A percentile compares a stretch with the other conserved stretches of the same genome.
phyloP scores from a whole-genome alignment of 1,140 invertebrate genomes.

The Cephus cinctus region DNA sequence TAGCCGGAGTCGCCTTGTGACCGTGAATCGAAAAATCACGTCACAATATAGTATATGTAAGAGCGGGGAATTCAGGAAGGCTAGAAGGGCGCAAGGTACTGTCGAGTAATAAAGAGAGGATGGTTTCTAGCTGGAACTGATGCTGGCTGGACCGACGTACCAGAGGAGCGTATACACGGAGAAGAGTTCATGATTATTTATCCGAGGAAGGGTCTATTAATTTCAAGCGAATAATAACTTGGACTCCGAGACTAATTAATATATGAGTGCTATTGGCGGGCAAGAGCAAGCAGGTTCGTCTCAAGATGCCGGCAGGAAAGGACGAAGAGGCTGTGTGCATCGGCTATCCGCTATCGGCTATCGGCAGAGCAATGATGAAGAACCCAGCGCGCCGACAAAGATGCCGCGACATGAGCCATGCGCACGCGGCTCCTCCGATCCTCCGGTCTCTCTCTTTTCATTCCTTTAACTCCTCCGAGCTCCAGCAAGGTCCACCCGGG shows the following conservation, averaged over 20 bases:
- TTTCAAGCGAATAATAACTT: neutral
- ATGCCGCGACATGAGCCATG: neutral
- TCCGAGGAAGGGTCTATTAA: constrained; percentile 5
- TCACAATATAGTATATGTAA: no score
- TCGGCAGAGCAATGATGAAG: constrained; percentile 6
- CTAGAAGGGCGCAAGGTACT: no score
- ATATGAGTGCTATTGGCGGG: constrained; percentile 7
- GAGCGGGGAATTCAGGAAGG: no score
- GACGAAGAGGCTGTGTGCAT: neutral
- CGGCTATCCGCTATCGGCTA: neutral
- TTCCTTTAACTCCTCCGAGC: constrained; percentile 11
- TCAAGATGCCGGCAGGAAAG: no score
- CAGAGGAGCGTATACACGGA: no score
- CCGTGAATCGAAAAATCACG: no score
- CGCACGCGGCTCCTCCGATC: constrained; percentile 1
- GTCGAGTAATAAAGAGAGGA: no score
- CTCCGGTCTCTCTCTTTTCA: constrained; percentile 9
- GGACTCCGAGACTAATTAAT: constrained; percentile 3
- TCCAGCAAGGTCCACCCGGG: constrained; percentile 13
- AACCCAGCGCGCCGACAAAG: neutral
- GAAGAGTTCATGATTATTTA: no score
- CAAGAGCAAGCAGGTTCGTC: constrained; percentile 3
- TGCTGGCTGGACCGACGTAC: no score
- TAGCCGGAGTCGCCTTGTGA: no score
- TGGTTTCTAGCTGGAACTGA: no score